phyloP scores from a whole-genome alignment of 2,888 invertebrate genomes.

The Eilema caniola region DNA sequence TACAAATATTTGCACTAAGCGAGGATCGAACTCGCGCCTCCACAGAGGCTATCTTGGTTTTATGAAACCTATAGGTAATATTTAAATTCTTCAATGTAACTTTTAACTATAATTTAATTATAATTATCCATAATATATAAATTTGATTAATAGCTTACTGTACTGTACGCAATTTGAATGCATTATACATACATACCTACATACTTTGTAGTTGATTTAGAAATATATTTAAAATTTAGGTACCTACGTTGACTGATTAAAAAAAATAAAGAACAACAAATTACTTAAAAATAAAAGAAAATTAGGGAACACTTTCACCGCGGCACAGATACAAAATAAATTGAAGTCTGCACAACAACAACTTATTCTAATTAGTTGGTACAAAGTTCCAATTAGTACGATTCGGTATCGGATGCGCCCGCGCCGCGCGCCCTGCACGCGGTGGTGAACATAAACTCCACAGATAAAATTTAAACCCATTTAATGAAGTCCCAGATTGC shows the following conservation, averaged over 20 bases:
- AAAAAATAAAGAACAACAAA: conserved; percentile 38
- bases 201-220: too few species aligned
- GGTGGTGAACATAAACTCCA: conserved; percentile 78
- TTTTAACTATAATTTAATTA: too few species aligned
- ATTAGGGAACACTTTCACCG: conserved; percentile 58
- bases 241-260: background rate
- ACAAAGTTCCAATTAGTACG: conserved; percentile 79
- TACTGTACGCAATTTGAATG: too few species aligned
- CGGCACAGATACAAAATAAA: conserved; percentile 62
- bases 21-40: too few species aligned
- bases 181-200: too few species aligned
- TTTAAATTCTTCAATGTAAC: too few species aligned
- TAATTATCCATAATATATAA: too few species aligned
- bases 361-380: conserved; percentile 80
- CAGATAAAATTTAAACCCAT: conserved; percentile 80
- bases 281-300: conserved; percentile 47
- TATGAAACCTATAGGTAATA: too few species aligned
- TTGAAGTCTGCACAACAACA: conserved; percentile 58
- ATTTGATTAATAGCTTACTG: too few species aligned
- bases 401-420: conserved; percentile 69
- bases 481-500: conserved; percentile 78
- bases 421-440: conserved; percentile 55
- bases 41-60: too few species aligned
- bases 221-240: background rate
- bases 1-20: too few species aligned